These are phyloP conservation scores for Microtus obscurus DNA, from an alignment of 2,797 vertebrate species.

Conservation along the genomic window DNA sequence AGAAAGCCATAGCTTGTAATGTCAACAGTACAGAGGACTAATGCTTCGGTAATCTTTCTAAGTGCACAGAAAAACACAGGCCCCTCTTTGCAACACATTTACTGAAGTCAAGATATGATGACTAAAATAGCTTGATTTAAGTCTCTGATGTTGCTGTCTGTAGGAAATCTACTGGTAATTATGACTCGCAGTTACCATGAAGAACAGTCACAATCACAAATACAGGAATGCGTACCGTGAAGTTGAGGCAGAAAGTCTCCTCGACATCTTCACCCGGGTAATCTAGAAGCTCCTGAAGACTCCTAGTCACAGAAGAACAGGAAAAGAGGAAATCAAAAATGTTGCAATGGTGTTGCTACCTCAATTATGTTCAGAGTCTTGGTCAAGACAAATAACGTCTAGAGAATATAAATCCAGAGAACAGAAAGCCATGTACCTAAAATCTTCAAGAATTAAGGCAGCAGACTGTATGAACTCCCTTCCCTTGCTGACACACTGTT, in stretches of 20 bases:
- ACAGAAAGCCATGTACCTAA: neutral
- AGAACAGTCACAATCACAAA: neutral
- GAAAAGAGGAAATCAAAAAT: slow-evolving; percentile 47
- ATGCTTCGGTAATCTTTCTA: slow-evolving; percentile 29
- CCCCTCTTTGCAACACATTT: slow-evolving; percentile 17
- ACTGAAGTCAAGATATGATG: slow-evolving; percentile 36
- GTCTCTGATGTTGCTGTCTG: neutral
- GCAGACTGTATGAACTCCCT: neutral
- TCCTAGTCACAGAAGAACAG: slow-evolving; percentile 88
- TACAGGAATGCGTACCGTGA: slow-evolving; percentile 91
- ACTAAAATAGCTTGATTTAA: slow-evolving; percentile 34
- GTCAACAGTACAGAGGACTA: neutral
- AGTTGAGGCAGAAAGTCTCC: slow-evolving; percentile 96
- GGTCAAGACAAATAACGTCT: slow-evolving; percentile 52
- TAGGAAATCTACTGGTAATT: slow-evolving; percentile 18
- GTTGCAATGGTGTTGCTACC: neutral
- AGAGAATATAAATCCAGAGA: slow-evolving; percentile 46
- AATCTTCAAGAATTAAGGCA: neutral
- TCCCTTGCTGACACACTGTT: slow-evolving; percentile 4
- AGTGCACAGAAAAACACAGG: neutral
- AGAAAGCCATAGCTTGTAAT: neutral
- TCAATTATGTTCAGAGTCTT: neutral
- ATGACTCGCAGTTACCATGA: neutral
- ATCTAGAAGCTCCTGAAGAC: slow-evolving; percentile 96
- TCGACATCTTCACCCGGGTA: slow-evolving; percentile 94